Evolutionary conservation across 2,113 vertebrate species (phyloP).

Genomic region (Dryoscopus gambensis): DNA sequence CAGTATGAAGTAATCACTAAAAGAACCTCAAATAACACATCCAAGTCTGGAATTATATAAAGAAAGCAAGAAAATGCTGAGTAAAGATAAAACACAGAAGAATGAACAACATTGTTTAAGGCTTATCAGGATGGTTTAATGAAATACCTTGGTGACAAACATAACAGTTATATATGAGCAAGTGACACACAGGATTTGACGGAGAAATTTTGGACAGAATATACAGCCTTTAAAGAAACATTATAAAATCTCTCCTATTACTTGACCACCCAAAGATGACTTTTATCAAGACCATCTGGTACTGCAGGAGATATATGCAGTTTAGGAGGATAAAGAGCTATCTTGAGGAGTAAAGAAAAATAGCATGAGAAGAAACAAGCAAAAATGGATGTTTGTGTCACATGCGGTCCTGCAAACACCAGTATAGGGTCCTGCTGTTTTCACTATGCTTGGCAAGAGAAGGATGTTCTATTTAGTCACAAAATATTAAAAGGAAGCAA

Average conservation of each 20-base stretch:
- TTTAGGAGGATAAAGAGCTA: constrained; percentile 4
- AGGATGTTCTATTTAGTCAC: background rate
- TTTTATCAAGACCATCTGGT: constrained; percentile 37
- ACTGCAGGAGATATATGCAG: background rate
- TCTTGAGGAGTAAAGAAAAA: constrained; percentile 58
- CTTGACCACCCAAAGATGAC: constrained; percentile 7
- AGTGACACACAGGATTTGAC: constrained; percentile 11
- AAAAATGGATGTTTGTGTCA: background rate
- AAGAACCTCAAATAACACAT: background rate
- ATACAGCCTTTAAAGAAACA: background rate
- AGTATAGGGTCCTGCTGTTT: background rate
- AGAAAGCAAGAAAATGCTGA: background rate
- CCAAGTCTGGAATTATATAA: background rate
- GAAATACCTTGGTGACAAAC: background rate
- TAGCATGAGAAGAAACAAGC: background rate
- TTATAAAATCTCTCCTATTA: background rate
- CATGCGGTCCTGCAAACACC: background rate
- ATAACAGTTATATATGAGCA: background rate
- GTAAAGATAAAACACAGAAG: background rate
- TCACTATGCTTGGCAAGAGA: background rate
- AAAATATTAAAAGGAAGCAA: background rate
- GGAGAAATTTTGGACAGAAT: constrained; percentile 41
- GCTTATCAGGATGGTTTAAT: background rate
- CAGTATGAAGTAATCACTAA: background rate
- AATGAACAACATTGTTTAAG: background rate